phyloP scores from a whole-genome alignment of 1,140 invertebrate species.

The Colletes latitarsis region DNA sequence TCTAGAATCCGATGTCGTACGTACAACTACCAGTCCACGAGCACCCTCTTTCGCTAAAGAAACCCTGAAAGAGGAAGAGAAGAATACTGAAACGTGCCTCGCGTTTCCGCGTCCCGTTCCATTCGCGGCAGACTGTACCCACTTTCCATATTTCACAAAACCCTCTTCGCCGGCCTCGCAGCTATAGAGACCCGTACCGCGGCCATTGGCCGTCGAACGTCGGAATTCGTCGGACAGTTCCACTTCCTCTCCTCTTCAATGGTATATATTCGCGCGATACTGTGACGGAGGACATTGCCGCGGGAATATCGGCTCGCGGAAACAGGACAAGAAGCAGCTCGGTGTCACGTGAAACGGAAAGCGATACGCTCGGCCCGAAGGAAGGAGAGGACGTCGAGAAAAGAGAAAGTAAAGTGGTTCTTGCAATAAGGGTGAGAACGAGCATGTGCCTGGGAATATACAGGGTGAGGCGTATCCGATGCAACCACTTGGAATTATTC shows the following conservation, averaged over 20 bases:
- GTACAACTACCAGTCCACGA: not conserved
- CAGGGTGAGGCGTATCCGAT: constrained; percentile 1
- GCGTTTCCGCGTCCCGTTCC: constrained; percentile 1
- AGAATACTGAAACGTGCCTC: constrained; percentile 12
- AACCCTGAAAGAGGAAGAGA: not conserved
- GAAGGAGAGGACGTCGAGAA: not conserved
- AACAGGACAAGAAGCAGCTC: constrained; percentile 28
- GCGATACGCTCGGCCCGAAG: constrained; percentile 10
- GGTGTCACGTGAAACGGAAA: constrained; percentile 33
- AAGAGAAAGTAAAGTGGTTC: constrained; percentile 60
- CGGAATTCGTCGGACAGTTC: constrained; percentile 38
- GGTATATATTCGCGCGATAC: constrained; percentile 65
- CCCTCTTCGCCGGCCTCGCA: not conserved
- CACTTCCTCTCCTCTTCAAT: constrained; percentile 48
- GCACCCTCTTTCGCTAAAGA: too few relatives aligned
- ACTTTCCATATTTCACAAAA: constrained; percentile 32
- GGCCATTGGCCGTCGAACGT: constrained; percentile 23
- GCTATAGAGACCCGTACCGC: not conserved
- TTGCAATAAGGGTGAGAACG: constrained; percentile 71
- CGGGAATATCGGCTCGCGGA: constrained; percentile 58
- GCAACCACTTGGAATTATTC: not conserved
- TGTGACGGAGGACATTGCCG: constrained; percentile 9
- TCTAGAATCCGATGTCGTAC: not conserved
- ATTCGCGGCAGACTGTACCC: not conserved
- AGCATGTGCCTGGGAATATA: constrained; percentile 63